Conservation (phyloP, 2,113 vertebrate species). For the Diadophis punctatus region DNA sequence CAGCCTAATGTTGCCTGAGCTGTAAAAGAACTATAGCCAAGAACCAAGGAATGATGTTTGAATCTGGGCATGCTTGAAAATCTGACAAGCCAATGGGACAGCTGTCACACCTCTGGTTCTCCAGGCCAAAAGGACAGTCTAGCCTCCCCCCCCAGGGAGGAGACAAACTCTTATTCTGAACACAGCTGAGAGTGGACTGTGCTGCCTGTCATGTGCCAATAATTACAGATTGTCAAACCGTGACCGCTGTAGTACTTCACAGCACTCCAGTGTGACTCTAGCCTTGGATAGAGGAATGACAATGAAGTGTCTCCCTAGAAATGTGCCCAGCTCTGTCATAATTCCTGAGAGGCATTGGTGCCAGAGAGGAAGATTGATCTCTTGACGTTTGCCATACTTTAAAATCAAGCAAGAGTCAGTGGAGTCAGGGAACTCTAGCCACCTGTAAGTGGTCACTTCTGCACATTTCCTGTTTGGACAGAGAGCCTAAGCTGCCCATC, state of each 20-base stretch:
- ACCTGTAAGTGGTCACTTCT: constrained; percentile 22
- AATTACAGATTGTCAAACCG: neutral
- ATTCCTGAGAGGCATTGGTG: neutral
- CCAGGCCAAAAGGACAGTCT: neutral
- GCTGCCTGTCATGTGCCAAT: neutral
- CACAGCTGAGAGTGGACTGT: neutral
- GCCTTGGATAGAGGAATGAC: neutral
- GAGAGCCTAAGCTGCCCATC: neutral
- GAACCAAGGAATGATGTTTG: neutral
- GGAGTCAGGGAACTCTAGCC: neutral
- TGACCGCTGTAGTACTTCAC: neutral
- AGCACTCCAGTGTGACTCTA: neutral
- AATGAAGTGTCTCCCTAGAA: neutral
- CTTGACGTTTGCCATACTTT: neutral
- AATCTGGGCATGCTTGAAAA: neutral
- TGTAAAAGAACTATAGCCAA: neutral
- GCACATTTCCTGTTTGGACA: constrained; percentile 23
- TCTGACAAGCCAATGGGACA: neutral
- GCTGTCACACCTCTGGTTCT: neutral
- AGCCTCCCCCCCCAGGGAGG: neutral
- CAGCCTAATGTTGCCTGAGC: neutral
- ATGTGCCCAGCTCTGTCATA: neutral
- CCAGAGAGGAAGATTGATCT: neutral
- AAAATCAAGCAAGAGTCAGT: neutral
- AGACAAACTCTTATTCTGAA: neutral